Evolutionary conservation across 2,888 invertebrate species (phyloP).

Genomic region (Thumatha senex): DNA sequence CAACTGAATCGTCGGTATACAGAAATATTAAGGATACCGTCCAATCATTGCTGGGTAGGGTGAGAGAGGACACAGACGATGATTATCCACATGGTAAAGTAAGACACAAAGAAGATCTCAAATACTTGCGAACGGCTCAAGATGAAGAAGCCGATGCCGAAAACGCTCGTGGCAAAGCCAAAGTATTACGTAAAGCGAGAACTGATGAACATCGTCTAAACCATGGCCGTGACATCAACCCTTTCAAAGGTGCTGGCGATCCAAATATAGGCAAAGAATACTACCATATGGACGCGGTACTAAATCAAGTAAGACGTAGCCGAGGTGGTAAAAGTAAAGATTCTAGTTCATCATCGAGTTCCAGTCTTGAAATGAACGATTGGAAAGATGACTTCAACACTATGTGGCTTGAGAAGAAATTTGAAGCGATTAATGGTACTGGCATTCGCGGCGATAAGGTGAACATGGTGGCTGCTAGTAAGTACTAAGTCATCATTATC

Average conservation of each 20-base stretch:
- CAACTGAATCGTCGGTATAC: slow-evolving; percentile 33
- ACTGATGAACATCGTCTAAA: slow-evolving; percentile 3
- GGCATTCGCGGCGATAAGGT: slow-evolving; percentile 50
- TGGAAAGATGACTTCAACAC: slow-evolving; percentile 43
- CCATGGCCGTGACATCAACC: slow-evolving; percentile 5
- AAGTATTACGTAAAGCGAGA: slow-evolving; percentile 1
- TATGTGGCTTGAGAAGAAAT: slow-evolving; percentile 51
- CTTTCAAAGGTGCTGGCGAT: slow-evolving; percentile 2
- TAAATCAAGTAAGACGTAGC: slow-evolving; percentile 39
- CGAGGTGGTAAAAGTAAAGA: not conserved
- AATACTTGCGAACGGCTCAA: slow-evolving; percentile 12
- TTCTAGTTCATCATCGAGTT: slow-evolving; percentile 18
- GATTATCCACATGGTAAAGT: not conserved
- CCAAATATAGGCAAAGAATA: slow-evolving; percentile 10
- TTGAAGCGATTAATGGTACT: slow-evolving; percentile 53
- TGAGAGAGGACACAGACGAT: not conserved
- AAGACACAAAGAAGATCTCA: slow-evolving; percentile 4
- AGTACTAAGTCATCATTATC: slow-evolving; percentile 20
- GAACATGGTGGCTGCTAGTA: slow-evolving; percentile 70
- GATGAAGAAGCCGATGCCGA: slow-evolving; percentile 4
- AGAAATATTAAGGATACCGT: slow-evolving; percentile 19
- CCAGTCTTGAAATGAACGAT: slow-evolving; percentile 35
- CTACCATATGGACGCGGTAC: slow-evolving; percentile 49
- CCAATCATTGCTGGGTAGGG: not conserved
- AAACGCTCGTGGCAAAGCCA: slow-evolving; percentile 1